Conservation (phyloP, 2,888 invertebrate genomes). For the Galeopsomyia nigrocyanea region DNA sequence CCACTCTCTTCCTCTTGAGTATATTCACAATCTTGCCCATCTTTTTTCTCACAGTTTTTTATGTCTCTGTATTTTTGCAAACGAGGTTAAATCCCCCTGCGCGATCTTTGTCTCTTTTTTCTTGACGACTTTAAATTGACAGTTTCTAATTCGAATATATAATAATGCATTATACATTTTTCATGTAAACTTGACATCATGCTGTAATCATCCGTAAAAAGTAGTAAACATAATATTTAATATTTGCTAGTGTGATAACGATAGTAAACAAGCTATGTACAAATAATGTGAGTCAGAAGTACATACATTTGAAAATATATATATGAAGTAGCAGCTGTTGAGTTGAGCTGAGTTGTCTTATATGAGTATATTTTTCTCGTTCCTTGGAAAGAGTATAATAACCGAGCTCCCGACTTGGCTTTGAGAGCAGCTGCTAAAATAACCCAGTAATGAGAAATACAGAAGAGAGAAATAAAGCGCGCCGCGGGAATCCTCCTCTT, state of each 20-base stretch:
- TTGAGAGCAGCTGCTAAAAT: conserved; percentile 11
- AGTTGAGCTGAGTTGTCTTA: too few species aligned
- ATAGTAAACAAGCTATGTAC: too few species aligned
- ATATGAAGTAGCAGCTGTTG: too few species aligned
- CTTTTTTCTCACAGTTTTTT: conserved; percentile 39
- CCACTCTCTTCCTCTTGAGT: conserved; percentile 16
- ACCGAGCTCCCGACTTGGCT: background rate
- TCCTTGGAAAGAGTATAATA: background rate
- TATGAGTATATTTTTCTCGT: background rate
- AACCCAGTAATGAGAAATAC: conserved; percentile 23
- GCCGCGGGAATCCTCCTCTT: conserved; percentile 27
- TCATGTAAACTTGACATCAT: too few species aligned
- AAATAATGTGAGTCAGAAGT: too few species aligned
- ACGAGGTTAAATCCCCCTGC: conserved; percentile 28
- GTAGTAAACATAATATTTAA: too few species aligned
- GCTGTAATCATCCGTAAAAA: too few species aligned
- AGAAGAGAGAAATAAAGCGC: conserved; percentile 32
- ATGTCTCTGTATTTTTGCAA: conserved; percentile 17
- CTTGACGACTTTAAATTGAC: too few species aligned
- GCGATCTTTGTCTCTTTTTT: conserved; percentile 21
- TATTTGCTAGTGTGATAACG: too few species aligned
- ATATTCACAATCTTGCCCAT: conserved; percentile 43
- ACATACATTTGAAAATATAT: too few species aligned
- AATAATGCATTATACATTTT: too few species aligned
- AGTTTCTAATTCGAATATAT: too few species aligned